phyloP scores from a whole-genome alignment of 2,113 vertebrate species.

The Protobothrops flavoviridis region DNA sequence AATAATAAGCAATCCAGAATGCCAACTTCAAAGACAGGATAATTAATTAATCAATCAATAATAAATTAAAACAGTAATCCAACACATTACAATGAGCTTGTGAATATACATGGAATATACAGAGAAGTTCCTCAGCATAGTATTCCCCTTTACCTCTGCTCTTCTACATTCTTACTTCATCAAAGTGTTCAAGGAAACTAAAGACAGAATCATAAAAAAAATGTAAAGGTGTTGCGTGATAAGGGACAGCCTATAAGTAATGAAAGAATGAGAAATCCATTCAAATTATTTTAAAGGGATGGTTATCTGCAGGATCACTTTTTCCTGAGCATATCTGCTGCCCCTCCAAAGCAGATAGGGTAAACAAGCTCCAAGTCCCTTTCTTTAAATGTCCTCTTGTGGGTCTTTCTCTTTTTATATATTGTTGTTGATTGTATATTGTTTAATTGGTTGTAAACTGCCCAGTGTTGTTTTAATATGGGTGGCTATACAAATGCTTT shows the following conservation, averaged over 20 bases:
- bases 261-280: neutral
- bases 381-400: no score
- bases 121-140: conserved; percentile 28
- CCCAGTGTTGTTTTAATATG: no score
- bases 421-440: no score
- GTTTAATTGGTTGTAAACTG: no score
- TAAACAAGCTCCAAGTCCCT: no score
- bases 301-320: no score
- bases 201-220: neutral
- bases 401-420: no score
- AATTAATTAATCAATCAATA: neutral
- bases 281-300: no score
- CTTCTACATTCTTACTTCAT: neutral
- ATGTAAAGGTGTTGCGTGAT: neutral
- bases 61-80: neutral
- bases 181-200: neutral
- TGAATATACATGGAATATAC: neutral
- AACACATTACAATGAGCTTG: neutral
- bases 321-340: no score
- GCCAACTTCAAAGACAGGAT: neutral
- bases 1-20: neutral
- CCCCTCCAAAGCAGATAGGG: no score
- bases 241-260: neutral
- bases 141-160: neutral
- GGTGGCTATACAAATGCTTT: no score